Evolutionary conservation across 2,797 vertebrate genomes (phyloP), one percentile per base, ranked within the genome.

Genomic region (Odontamblyopus rebecca): DNA sequence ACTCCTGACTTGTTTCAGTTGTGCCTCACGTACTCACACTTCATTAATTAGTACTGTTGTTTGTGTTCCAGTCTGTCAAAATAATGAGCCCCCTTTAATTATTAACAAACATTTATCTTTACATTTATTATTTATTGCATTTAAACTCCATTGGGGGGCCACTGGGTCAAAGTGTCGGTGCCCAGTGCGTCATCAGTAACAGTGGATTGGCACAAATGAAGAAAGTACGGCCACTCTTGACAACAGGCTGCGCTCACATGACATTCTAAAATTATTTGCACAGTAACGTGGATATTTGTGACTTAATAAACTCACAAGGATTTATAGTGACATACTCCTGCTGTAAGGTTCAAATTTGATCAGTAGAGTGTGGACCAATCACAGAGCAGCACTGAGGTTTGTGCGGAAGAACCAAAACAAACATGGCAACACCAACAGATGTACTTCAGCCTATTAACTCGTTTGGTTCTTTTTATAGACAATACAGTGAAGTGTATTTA

Each of bases 121-220:
- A 61, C 60, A 89, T 92, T 54, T 62, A 87, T 89, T 79, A 91
- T 92, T 90, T 30, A 91, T 81, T 0, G 5, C 15, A 0, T 6
- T 18, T 65, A 54, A 73, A 69, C 65, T 77, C 83, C 73, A n/a
- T 23, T 9, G 85, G 78, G 83, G 74, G 70, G 62, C 35, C 1
- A 68, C 13, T 3, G 62, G 86, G 79, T 67, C 84, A 84, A 68
- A 81, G 81, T 79, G 78, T 56, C 77, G 18, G 44, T 74, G 82
- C 84, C 84, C 72, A 1, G 82, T 86, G 87, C 82, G 86, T 86
- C 67, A 69, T 51, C n/a, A 78, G 1, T 26, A 78, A 2, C 68
- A 1, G 44, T 15, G 44, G 13, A 48, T 15, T 48, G 44, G 44
- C 41, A 44, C 41, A 44, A 4, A 67, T 15, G 12, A 71, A 71